phyloP scores from a whole-genome alignment of 2,888 invertebrate genomes.

The Flexamia atlantica region DNA sequence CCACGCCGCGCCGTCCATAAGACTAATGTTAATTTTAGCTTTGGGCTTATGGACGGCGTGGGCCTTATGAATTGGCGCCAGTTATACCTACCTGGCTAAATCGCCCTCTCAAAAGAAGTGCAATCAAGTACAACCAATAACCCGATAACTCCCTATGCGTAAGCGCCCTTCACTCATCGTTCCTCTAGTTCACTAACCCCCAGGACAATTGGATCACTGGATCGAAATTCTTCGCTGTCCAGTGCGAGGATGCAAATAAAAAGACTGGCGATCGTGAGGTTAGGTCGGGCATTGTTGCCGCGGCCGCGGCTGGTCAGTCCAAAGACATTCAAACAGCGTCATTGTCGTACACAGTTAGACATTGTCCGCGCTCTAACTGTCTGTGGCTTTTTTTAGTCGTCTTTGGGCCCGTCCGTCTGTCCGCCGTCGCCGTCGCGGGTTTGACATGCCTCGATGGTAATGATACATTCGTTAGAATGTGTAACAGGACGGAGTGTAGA shows the following conservation, averaged over 20 bases:
- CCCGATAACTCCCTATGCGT: no score
- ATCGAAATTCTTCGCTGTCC: no score
- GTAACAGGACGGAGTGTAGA: not conserved
- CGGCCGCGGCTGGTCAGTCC: constrained; percentile 30
- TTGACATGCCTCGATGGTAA: not conserved
- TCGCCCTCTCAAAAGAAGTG: no score
- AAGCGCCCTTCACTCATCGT: no score
- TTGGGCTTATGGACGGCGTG: no score
- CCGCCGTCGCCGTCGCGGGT: not conserved
- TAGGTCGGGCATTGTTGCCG: constrained; percentile 8
- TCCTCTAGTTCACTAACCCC: no score
- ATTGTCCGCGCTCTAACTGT: constrained; percentile 44
- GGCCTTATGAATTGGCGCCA: no score
- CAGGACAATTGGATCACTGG: no score
- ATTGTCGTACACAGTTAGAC: constrained; percentile 9
- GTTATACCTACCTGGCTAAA: no score
- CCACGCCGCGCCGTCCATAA: no score
- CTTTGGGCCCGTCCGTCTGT: not conserved
- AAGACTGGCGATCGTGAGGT: constrained; percentile 25
- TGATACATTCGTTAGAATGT: not conserved
- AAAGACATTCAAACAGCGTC: constrained; percentile 33
- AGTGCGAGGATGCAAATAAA: constrained; percentile 39
- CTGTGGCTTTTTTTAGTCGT: constrained; percentile 19
- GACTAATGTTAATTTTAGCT: no score
- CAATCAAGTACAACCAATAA: no score